These are phyloP conservation scores for Pseudanteris insignis DNA, from an alignment of 2,888 invertebrate genomes.

Conservation along the genomic window DNA sequence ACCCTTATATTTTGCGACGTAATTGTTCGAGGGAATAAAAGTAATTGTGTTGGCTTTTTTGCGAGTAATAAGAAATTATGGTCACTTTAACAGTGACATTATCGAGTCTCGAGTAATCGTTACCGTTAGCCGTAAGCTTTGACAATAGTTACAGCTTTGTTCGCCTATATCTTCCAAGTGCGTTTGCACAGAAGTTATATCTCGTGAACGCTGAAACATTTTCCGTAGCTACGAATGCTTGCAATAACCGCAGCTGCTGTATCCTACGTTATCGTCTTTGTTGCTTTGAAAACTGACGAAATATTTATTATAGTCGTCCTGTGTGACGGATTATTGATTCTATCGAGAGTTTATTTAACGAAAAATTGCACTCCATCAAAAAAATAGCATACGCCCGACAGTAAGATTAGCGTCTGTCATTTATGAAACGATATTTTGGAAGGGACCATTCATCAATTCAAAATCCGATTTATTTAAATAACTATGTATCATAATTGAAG, in stretches of 20 bases:
- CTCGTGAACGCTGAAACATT: slow-evolving; percentile 16
- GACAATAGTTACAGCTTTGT: slow-evolving; percentile 28
- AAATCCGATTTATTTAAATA: too few species aligned
- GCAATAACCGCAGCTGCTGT: slow-evolving; percentile 35
- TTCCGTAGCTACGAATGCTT: slow-evolving; percentile 28
- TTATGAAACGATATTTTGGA: slow-evolving; percentile 28
- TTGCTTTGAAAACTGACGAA: slow-evolving; percentile 33
- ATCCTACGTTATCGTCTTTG: slow-evolving; percentile 38
- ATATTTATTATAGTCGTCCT: slow-evolving; percentile 39
- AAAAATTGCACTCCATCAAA: slow-evolving; percentile 30
- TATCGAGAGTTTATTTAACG: slow-evolving; percentile 27
- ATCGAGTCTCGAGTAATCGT: slow-evolving; percentile 28
- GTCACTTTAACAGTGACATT: slow-evolving; percentile 16
- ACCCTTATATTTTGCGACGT: too few species aligned
- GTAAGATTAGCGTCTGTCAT: slow-evolving; percentile 35
- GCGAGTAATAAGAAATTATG: slow-evolving; percentile 19
- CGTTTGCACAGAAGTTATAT: slow-evolving; percentile 23
- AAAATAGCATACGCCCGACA: slow-evolving; percentile 29
- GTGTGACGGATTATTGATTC: slow-evolving; percentile 34
- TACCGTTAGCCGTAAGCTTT: slow-evolving; percentile 19
- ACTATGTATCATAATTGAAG: too few species aligned
- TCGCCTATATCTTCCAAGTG: slow-evolving; percentile 21
- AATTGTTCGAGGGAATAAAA: too few species aligned
- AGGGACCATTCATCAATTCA: slow-evolving; percentile 26
- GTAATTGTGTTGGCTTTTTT: too few species aligned